Base-by-base conservation (phyloP, 2,888 invertebrate genomes). In the Napeogenes inachia region DNA sequence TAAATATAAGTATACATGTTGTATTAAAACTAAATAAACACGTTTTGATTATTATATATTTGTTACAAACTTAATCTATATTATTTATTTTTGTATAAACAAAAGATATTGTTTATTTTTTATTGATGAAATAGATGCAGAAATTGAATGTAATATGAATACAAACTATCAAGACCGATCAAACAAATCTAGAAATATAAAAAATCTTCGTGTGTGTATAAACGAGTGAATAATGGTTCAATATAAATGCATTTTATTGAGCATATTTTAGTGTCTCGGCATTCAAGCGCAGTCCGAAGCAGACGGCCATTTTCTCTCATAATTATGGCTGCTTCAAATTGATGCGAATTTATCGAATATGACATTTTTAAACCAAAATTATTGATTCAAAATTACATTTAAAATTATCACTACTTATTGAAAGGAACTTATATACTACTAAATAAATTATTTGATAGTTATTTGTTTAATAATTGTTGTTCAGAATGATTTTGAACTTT, bases 301-400 rank as follows among this genome's bases (percentile, higher is more conserved):
- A 67, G 67, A 67, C 62, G 64, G 60, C 63, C 62, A 59, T 67
- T 61, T 57, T 53, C 59, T 62, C 55, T 62, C 56, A 64, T 65
- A 66, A 65, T 65, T 65, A 69, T 63, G 57, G 47, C 62, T 57
- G 64, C 67, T 60, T 63, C 66, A 61, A 61, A 67, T 61, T 61
- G 60, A 63, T 61, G 61, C 55, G 54, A 63, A 60, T 60, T 53
- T 60, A 65, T 61, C 21, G 46, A 54, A 63, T 55, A 60, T 58
- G 60, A 59, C 46, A 38, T 63, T 60, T 65, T 63, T 65, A 61
- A 64, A 60, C 54, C 60, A 62, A 62, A 62, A 62, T 61, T 64
- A 65, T 59, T 66, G 58, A 58, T 62, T 60, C 30, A 54, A 21
- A 38, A 42, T 10, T 10, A 10, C 42, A 10, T 55, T 60, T 47